Base-by-base conservation (phyloP, 37 sponge, comb jelly and placozoan species). In the Cladorhizidae sp. region DNA sequence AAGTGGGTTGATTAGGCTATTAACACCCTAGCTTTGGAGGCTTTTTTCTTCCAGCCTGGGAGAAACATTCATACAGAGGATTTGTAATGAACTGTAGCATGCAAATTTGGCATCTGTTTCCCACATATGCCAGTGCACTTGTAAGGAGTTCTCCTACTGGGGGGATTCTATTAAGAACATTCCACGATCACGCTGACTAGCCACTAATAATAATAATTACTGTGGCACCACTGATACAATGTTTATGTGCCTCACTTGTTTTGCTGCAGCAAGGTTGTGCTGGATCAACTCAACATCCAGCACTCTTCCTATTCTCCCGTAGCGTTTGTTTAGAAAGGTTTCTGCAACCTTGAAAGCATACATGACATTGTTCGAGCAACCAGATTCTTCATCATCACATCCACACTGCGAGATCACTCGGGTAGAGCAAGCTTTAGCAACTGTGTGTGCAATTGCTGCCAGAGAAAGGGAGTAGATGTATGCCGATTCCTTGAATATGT, bases 381-480 rank as follows among this genome's bases (percentile, higher is more conserved):
- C 73, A 15, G 23, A 12, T 11, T 17, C 28, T 1, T 25, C 40
- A 8, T 38, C 18, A 7, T 40, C 54, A 31, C n/a, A 52, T 7
- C 36, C 56, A 39, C 84, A 83, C 0, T 75, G 62, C n/a, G 2
- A 23, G 1, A 75, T 40, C 0, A 40, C 17, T 57, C 41, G 57
- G 8, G 7, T 29, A 41, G 40, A 43, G 50, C 87, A 87, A 11
- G 52, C 87, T 40, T 67, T 75, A 40, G 87, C 74, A 2, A 87
- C 71, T 6, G 81, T 74, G 71, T 87, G 81, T 3, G 87, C 70
- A 61, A 87, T 80, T 22, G 70, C 71, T 23, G 87, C 81, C 1
- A 79, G 20, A 50, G 73, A 74, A n/a, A 87, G 75, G 23, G 87
- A 68, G n/a, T 75, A 29, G 31, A 87, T 67, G 45, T 75, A 80